Conservation (phyloP, 2,113 vertebrate genomes). For the Heterocephalus glaber region DNA sequence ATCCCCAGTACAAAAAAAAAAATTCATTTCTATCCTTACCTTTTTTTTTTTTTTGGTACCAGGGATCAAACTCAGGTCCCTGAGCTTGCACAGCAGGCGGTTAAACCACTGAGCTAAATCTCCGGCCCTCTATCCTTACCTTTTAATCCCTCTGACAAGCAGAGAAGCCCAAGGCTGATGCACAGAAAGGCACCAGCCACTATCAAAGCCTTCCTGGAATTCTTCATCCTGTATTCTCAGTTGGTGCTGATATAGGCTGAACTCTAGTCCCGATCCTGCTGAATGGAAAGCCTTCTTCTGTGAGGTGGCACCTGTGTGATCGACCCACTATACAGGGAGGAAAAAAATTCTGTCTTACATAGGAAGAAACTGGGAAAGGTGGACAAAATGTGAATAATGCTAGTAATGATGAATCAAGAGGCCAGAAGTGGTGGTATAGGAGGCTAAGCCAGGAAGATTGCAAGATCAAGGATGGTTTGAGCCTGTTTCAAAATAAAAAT, state of each 20-base stretch:
- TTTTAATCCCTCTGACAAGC: conserved; percentile 94
- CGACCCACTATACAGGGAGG: conserved; percentile 90
- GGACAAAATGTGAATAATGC: not conserved
- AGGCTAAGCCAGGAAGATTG: not conserved
- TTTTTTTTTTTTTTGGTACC: too few species aligned
- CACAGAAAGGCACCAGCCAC: conserved; percentile 97
- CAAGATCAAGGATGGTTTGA: not conserved
- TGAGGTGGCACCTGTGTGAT: conserved; percentile 83
- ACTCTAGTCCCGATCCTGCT: not conserved
- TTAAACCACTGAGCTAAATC: too few species aligned
- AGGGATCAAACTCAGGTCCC: too few species aligned
- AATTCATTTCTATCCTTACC: too few species aligned
- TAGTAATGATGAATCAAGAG: not conserved
- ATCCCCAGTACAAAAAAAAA: too few species aligned
- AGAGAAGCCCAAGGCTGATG: conserved; percentile 99
- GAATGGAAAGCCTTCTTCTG: conserved; percentile 74
- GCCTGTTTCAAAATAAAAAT: too few species aligned
- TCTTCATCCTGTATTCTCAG: conserved; percentile 95
- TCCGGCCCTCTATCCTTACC: conserved; percentile 87
- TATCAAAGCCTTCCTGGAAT: conserved; percentile 95
- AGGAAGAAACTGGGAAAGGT: not conserved
- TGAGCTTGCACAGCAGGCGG: too few species aligned
- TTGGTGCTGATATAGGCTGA: conserved; percentile 82
- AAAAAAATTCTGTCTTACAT: conserved; percentile 15
- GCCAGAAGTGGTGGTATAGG: not conserved